These are phyloP conservation scores for Triplophysa bombifrons DNA, from an alignment of 2,797 vertebrate species.

Conservation along the genomic window DNA sequence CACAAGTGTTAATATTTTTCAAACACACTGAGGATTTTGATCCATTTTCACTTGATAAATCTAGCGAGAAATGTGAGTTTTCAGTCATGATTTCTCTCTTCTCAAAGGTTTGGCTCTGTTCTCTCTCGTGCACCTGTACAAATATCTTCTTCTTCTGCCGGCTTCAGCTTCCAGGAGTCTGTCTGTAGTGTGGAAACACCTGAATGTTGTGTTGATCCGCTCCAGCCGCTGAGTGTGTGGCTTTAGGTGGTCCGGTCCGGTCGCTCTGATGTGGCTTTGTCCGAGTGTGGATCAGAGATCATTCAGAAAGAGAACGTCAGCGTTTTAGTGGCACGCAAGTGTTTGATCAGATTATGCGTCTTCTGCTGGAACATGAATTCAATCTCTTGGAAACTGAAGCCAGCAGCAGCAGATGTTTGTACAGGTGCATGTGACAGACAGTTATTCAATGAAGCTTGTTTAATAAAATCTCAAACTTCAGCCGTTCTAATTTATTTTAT, in stretches of 20 bases:
- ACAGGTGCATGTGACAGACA: no score
- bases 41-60: no score
- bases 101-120: slow-evolving; percentile 38
- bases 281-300: slow-evolving; percentile 46
- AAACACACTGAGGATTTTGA: no score
- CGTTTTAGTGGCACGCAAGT: slow-evolving; percentile 1
- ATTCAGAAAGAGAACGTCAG: not conserved
- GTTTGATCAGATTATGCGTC: slow-evolving; percentile 23
- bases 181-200: slow-evolving; percentile 28
- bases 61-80: no score
- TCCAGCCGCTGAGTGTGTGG: not conserved
- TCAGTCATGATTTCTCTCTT: slow-evolving; percentile 1
- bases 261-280: slow-evolving; percentile 54
- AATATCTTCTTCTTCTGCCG: slow-evolving; percentile 40
- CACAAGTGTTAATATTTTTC: no score
- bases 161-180: slow-evolving; percentile 30
- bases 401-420: no score
- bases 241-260: slow-evolving; percentile 41
- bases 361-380: not conserved
- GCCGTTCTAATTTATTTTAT: no score
- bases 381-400: no score
- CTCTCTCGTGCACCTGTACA: slow-evolving; percentile 53
- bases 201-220: slow-evolving; percentile 52
- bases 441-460: no score
- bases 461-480: no score